Evolutionary conservation across 1,140 invertebrate genomes (phyloP).

Genomic region (Zaprionus taronus): DNA sequence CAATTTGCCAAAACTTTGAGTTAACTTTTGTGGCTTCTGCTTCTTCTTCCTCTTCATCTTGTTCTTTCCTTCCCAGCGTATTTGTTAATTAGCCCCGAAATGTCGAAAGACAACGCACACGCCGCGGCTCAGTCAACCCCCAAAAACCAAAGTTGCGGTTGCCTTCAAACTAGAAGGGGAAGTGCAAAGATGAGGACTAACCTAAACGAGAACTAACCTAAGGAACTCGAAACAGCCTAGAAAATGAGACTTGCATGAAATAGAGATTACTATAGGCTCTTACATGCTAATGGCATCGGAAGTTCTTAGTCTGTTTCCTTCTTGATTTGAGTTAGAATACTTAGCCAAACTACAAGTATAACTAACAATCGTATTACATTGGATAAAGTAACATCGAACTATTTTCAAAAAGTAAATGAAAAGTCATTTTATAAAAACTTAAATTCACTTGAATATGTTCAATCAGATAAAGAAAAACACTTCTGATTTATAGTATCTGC

Average conservation of each 20-base stretch:
- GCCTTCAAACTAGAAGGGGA: not conserved
- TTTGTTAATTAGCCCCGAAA: constrained; percentile 60
- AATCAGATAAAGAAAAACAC: no score
- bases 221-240: not conserved
- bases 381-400: no score
- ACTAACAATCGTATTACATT: no score
- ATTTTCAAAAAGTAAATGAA: no score
- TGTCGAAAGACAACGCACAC: constrained; percentile 54
- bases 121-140: constrained; percentile 6
- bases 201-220: not conserved
- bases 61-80: not conserved
- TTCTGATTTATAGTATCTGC: not conserved
- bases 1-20: constrained; percentile 21
- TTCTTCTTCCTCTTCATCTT: not conserved
- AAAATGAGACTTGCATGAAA: no score
- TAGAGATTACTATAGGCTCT: no score
- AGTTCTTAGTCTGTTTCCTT: no score
- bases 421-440: no score
- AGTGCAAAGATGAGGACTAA: not conserved
- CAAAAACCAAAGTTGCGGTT: constrained; percentile 3
- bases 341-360: no score
- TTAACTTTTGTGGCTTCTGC: constrained; percentile 26
- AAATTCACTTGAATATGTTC: no score
- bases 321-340: no score
- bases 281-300: no score